phyloP scores from a whole-genome alignment of 2,113 vertebrate genomes.

The Apteryx owenii region DNA sequence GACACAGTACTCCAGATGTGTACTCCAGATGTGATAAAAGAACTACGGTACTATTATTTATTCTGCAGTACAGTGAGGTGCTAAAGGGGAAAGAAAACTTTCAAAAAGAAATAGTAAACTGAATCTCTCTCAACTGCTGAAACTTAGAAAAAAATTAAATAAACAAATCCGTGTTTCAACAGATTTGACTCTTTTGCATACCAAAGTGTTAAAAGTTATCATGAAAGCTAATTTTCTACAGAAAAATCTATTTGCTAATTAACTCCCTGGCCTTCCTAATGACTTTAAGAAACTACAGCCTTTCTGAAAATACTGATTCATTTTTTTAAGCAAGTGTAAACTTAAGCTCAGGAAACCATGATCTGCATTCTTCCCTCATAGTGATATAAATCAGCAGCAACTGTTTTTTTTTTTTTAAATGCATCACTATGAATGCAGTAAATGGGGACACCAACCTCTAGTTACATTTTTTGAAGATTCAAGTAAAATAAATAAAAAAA shows the following conservation, averaged over 20 bases:
- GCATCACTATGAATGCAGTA: neutral
- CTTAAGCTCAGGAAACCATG: constrained; percentile 60
- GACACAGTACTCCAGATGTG: neutral
- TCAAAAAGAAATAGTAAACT: neutral
- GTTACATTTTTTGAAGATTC: neutral
- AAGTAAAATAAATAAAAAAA: neutral
- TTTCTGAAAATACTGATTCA: constrained; percentile 63
- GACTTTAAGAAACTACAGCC: constrained; percentile 72
- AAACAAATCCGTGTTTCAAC: constrained; percentile 40
- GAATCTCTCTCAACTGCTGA: constrained; percentile 24
- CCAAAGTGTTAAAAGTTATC: constrained; percentile 67
- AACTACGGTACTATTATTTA: neutral
- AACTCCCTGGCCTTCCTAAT: constrained; percentile 73
- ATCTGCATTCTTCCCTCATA: neutral
- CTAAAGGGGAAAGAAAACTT: neutral
- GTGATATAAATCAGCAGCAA: neutral
- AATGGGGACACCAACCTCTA: neutral
- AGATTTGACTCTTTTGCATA: constrained; percentile 66
- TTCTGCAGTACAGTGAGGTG: neutral
- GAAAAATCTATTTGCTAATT: constrained; percentile 76
- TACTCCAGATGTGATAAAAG: neutral
- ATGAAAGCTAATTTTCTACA: constrained; percentile 74
- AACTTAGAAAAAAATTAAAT: constrained; percentile 35
- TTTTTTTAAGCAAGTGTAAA: constrained; percentile 70
- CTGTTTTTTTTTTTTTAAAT: too few species aligned